These are phyloP conservation scores for Lycorma delicatula DNA, from an alignment of 1,140 invertebrate genomes.

Conservation along the genomic window DNA sequence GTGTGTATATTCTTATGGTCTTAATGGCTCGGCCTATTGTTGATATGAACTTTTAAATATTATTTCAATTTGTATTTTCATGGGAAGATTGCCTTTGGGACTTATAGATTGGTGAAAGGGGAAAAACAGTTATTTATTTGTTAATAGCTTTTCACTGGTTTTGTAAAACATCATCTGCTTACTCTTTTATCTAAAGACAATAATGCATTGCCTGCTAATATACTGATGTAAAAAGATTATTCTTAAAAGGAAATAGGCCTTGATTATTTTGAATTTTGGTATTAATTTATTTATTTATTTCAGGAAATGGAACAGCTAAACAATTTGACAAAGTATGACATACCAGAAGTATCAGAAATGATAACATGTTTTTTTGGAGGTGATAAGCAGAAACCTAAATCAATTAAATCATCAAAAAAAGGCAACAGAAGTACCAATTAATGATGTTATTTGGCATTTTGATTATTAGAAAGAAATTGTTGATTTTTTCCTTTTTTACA, in stretches of 20 bases:
- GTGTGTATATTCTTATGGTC: too few species aligned
- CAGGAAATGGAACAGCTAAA: slow-evolving; percentile 83
- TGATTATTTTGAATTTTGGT: slow-evolving; percentile 4
- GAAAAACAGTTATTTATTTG: not conserved
- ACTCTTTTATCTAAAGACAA: too few species aligned
- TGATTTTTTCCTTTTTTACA: too few species aligned
- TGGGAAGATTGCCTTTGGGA: too few species aligned
- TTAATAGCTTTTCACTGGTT: not conserved
- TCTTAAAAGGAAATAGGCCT: slow-evolving; percentile 2
- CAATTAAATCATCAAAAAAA: slow-evolving; percentile 57
- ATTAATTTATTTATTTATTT: slow-evolving; percentile 25
- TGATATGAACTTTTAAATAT: too few species aligned
- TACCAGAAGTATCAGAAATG: slow-evolving; percentile 88
- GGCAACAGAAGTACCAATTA: too few species aligned
- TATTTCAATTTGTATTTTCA: too few species aligned
- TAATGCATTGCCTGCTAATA: too few species aligned
- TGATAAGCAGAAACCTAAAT: slow-evolving; percentile 48
- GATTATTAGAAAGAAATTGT: too few species aligned
- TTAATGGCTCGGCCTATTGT: too few species aligned
- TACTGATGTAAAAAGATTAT: slow-evolving; percentile 5
- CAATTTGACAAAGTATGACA: slow-evolving; percentile 70
- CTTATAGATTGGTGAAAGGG: too few species aligned
- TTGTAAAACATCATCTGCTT: not conserved
- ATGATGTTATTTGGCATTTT: too few species aligned
- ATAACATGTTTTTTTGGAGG: slow-evolving; percentile 70